phyloP scores from a whole-genome alignment of 2,113 vertebrate genomes.

The Callorhinus ursinus region DNA sequence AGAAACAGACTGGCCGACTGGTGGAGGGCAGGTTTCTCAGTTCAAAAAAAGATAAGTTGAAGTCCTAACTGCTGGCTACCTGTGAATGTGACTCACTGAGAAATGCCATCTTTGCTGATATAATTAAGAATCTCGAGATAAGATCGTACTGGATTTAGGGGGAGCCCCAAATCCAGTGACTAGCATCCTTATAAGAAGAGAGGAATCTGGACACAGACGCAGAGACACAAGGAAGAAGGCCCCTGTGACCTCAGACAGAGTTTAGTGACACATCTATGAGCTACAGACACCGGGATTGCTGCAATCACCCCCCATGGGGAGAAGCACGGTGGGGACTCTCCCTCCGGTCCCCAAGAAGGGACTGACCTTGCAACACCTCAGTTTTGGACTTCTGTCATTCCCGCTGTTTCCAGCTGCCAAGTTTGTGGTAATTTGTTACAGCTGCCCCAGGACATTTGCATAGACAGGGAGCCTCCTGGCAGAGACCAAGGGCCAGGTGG shows the following conservation, averaged over 20 bases:
- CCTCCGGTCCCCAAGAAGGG: neutral
- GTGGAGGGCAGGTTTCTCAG: neutral
- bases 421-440: neutral
- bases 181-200: neutral
- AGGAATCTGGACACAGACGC: neutral
- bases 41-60: neutral
- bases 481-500: neutral
- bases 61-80: neutral
- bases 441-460: neutral
- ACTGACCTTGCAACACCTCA: neutral
- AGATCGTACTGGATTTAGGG: neutral
- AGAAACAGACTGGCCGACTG: accelerated
- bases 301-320: too few species aligned
- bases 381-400: neutral
- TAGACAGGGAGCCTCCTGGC: neutral
- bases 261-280: accelerated
- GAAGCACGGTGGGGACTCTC: neutral
- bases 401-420: neutral
- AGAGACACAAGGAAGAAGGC: neutral
- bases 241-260: neutral
- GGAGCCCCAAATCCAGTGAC: neutral
- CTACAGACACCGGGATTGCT: accelerated
- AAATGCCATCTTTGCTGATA: neutral
- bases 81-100: neutral
- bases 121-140: neutral